phyloP scores from a whole-genome alignment of 2,797 vertebrate genomes.

The Telmatherina bonti region DNA sequence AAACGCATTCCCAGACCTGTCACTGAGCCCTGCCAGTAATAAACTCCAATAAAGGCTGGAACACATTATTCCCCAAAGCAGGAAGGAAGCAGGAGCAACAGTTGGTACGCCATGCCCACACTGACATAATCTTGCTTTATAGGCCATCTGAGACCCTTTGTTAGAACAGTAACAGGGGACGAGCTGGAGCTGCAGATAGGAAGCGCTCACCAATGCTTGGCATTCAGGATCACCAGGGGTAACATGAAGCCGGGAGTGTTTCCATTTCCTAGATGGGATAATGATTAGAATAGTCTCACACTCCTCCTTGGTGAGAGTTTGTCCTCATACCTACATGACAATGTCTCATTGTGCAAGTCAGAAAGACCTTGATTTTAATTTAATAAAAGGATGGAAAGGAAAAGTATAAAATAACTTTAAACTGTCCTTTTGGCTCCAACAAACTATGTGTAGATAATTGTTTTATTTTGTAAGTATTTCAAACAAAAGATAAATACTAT shows the following conservation, averaged over 20 bases:
- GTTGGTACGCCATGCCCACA: conserved; percentile 73
- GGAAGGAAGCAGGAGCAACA: conserved; percentile 80
- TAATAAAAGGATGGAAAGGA: neutral
- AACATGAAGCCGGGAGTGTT: conserved; percentile 55
- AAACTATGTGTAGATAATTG: neutral
- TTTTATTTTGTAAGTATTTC: no score
- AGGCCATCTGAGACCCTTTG: conserved; percentile 78
- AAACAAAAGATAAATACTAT: no score
- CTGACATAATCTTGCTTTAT: conserved; percentile 72
- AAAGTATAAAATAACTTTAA: no score
- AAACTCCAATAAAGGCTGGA: conserved; percentile 74
- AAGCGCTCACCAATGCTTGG: conserved; percentile 65
- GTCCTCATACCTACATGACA: conserved; percentile 47
- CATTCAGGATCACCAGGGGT: conserved; percentile 60
- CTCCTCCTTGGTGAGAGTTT: conserved; percentile 43
- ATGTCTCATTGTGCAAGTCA: conserved; percentile 44
- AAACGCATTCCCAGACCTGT: conserved; percentile 76
- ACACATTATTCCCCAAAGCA: conserved; percentile 72
- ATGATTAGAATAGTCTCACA: conserved; percentile 40
- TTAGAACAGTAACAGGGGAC: conserved; percentile 72
- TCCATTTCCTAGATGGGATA: conserved; percentile 57
- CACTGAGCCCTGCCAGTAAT: conserved; percentile 72
- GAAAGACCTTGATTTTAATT: conserved; percentile 5
- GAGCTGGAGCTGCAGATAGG: conserved; percentile 63
- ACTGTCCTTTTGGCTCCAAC: neutral